A percentile compares a stretch with the other conserved stretches of the same genome.
phyloP scores from a whole-genome alignment of 2,888 invertebrate genomes.

The Xanthia togata region DNA sequence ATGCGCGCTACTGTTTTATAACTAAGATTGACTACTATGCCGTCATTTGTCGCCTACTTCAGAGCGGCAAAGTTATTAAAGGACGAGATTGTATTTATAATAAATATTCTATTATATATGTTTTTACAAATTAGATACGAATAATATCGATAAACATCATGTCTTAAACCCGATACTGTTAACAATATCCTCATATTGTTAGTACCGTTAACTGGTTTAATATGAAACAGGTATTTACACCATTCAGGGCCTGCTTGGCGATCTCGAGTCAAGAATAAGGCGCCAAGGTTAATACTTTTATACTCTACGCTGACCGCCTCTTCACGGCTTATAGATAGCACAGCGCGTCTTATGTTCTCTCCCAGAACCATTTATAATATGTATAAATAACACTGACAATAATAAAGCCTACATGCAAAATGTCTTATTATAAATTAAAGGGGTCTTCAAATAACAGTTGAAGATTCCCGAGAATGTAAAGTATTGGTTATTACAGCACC shows the following conservation, averaged over 20 bases:
- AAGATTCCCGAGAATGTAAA: too few relatives aligned
- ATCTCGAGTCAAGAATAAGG: slow-evolving; percentile 89
- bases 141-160: neutral
- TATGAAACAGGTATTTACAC: slow-evolving; percentile 89
- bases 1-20: too few relatives aligned
- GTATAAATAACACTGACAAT: neutral
- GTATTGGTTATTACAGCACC: too few relatives aligned
- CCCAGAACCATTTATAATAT: slow-evolving; percentile 34
- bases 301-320: slow-evolving; percentile 66
- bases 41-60: too few relatives aligned
- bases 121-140: neutral
- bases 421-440: neutral
- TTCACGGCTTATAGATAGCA: slow-evolving; percentile 81
- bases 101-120: neutral
- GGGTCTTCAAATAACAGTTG: neutral
- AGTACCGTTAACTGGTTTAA: slow-evolving; percentile 87
- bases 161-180: slow-evolving; percentile 5
- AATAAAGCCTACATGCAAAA: slow-evolving; percentile 28
- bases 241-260: slow-evolving; percentile 89
- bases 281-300: slow-evolving; percentile 82
- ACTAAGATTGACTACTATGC: too few relatives aligned
- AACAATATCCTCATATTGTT: slow-evolving; percentile 67
- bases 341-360: slow-evolving; percentile 76
- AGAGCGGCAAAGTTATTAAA: too few relatives aligned
- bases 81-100: too few relatives aligned